phyloP scores from a whole-genome alignment of 2,888 invertebrate genomes.

The Eurytoma californica region DNA sequence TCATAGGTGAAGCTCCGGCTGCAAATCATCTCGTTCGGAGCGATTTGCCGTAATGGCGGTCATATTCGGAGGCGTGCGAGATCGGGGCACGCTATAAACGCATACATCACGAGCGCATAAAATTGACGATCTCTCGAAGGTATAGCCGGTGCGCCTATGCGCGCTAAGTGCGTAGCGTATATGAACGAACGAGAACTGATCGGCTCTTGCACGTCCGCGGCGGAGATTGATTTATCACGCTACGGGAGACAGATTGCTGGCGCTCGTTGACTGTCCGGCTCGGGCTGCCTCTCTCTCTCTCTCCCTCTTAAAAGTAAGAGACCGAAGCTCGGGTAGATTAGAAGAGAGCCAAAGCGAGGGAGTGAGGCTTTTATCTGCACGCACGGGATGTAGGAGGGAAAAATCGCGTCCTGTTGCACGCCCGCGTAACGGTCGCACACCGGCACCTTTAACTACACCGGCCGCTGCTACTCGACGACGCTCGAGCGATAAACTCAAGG shows the following conservation, averaged over 20 bases:
- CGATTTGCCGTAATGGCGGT: not conserved
- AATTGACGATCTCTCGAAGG: not conserved
- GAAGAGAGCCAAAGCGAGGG: constrained; percentile 27
- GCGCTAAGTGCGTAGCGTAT: not conserved
- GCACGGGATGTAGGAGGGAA: constrained; percentile 3
- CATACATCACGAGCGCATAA: constrained; percentile 41
- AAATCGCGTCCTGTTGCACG: constrained; percentile 20
- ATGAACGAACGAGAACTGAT: not conserved
- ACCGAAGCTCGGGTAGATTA: constrained; percentile 21
- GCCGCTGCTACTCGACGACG: constrained; percentile 1
- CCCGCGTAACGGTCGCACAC: constrained; percentile 2
- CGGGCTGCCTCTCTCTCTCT: constrained; percentile 10
- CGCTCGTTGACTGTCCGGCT: constrained; percentile 46
- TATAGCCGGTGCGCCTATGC: not conserved
- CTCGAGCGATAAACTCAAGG: not conserved
- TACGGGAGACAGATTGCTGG: constrained; percentile 70
- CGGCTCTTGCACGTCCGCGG: constrained; percentile 64
- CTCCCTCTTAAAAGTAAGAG: constrained; percentile 14
- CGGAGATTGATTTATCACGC: constrained; percentile 72
- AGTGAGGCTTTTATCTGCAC: constrained; percentile 1
- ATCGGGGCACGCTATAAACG: constrained; percentile 15
- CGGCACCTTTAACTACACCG: not conserved
- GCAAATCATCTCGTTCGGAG: constrained; percentile 10
- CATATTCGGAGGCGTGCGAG: constrained; percentile 10
- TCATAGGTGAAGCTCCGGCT: too few species aligned